These are phyloP conservation scores for Equus quagga DNA, from an alignment of 2,113 vertebrate species.

Conservation along the genomic window DNA sequence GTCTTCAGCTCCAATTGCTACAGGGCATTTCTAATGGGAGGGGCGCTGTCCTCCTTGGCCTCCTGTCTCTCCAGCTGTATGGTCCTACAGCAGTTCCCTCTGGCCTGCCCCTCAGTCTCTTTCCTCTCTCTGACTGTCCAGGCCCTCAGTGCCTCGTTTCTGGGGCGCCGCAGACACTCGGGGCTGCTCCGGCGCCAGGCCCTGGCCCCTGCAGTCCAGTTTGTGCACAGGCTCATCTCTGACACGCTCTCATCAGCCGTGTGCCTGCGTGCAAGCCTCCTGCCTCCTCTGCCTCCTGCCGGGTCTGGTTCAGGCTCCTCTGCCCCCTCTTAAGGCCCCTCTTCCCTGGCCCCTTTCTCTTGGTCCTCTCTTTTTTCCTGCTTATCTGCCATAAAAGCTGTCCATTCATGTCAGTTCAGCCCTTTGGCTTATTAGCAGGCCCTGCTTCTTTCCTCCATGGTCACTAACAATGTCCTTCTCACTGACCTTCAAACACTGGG, in stretches of 20 bases:
- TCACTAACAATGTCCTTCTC: neutral
- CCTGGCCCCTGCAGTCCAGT: neutral
- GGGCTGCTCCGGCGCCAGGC: neutral
- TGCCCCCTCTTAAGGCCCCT: neutral
- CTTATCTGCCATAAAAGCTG: neutral
- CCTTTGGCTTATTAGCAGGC: neutral
- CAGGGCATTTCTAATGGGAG: neutral
- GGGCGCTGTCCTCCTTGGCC: neutral
- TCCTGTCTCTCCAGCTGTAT: neutral
- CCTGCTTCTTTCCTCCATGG: neutral
- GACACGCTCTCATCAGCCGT: neutral
- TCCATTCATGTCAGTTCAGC: neutral
- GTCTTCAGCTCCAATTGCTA: neutral
- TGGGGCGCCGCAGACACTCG: neutral
- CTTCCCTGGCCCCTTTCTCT: neutral
- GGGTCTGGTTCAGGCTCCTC: neutral
- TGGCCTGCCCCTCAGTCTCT: neutral
- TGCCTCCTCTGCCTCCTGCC: neutral
- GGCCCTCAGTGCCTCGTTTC: neutral
- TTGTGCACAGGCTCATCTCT: neutral
- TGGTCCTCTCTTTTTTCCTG: neutral
- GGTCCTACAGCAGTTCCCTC: neutral
- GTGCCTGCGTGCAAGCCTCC: neutral
- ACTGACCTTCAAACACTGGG: neutral
- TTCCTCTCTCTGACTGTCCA: neutral